Evolutionary conservation across 64 coral and sea anemone genomes (phyloP), one percentile per base, ranked within the genome.

Genomic region (Pocillopora verrucosa): DNA sequence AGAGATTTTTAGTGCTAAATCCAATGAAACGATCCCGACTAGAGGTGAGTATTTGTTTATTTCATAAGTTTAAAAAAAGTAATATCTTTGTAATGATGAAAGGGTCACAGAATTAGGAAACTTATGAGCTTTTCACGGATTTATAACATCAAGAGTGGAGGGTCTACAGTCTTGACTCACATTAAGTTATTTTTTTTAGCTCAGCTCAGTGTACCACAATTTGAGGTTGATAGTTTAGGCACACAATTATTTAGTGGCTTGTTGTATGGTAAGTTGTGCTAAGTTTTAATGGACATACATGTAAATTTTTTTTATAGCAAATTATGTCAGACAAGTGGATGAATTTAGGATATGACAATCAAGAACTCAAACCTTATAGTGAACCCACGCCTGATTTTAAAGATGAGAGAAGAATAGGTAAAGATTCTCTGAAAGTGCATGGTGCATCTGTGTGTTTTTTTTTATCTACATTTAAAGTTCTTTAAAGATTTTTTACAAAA

Each of bases 291-390:
- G 41, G 41, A 51, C 41, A 51, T 51, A 7, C 41, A 63, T 57
- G 2, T 90, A 2, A 87, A 10, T 34, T 89, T 70, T 25, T 73
- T 89, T 19, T 75, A 73, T 67, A 99, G 97, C 97, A 99, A 99
- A 99, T 95, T 79, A 99, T 99, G 97, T 93, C 97, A 25, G 97
- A 99, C 87, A 99, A 99, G 82, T 99, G 97, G 97, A 99, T 99
- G 97, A 99, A 99, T 89, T 95, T 99, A 95, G 94, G 94, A 57
- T 84, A 94, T 77, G 97, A 99, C 93, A 83, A 92, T 77, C 90
- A 99, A 19, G 88, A 93, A 60, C 89, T 99, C 36, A 99, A 95
- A 67, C 97, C 97, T 13, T 99, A 99, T 69, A 80, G 86, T 87
- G 92, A 99, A 88, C 97, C 91, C 15, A 87, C 89, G n/a, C 93